These are phyloP conservation scores for Xestia rhomboidea DNA, from an alignment of 2,888 invertebrate species.

Conservation along the genomic window DNA sequence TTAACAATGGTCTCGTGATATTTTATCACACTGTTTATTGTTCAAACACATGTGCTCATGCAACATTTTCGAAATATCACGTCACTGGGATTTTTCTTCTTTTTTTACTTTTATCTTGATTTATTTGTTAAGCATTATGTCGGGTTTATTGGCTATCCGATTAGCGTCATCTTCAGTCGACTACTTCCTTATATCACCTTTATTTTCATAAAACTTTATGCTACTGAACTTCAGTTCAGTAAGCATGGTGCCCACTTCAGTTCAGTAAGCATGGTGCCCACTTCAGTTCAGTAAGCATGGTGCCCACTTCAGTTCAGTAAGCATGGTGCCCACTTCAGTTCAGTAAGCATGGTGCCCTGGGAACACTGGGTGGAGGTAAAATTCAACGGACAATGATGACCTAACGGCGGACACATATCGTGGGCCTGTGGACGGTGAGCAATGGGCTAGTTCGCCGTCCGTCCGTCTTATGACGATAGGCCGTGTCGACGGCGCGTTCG, in stretches of 20 bases:
- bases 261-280: too few relatives aligned
- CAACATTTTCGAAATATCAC: neutral
- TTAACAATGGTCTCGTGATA: conserved; percentile 18
- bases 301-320: too few relatives aligned
- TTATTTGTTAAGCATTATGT: conserved; percentile 5
- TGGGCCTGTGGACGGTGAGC: too few relatives aligned
- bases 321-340: neutral
- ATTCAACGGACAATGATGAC: too few relatives aligned
- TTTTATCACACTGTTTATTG: neutral
- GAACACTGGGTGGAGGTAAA: too few relatives aligned
- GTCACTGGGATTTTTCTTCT: neutral
- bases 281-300: too few relatives aligned
- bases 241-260: too few relatives aligned
- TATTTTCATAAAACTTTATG: neutral
- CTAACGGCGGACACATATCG: too few relatives aligned
- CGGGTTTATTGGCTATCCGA: neutral
- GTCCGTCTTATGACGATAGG: too few relatives aligned
- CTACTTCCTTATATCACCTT: neutral
- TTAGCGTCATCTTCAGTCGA: neutral
- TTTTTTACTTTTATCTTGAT: neutral
- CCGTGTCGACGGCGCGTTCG: too few relatives aligned
- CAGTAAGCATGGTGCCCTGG: too few relatives aligned
- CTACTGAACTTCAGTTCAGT: neutral
- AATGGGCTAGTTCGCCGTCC: too few relatives aligned
- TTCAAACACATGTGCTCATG: neutral